A percentile compares a stretch with the other conserved stretches of the same genome.
Conservation (phyloP, 2,888 invertebrate species). For the Drosophila lutescens region DNA sequence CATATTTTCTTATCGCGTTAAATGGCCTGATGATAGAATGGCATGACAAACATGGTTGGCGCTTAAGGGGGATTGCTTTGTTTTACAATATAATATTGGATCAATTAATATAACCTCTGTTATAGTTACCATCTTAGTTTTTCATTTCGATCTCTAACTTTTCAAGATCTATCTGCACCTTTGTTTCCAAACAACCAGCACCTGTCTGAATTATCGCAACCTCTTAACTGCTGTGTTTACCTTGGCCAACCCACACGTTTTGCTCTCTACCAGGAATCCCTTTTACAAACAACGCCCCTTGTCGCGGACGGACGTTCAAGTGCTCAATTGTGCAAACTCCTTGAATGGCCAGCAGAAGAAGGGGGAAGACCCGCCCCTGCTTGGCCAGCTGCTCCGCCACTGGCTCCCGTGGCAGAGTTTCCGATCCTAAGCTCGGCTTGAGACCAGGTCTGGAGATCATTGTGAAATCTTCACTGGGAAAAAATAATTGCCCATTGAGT, state of each 20-base stretch:
- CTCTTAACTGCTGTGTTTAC: constrained; percentile 43
- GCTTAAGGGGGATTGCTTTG: constrained; percentile 6
- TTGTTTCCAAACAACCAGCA: constrained; percentile 4
- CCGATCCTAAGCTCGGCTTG: constrained; percentile 33
- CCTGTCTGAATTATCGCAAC: constrained; percentile 33
- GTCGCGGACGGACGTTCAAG: constrained; percentile 59
- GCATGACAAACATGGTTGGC: constrained; percentile 47
- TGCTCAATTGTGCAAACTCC: constrained; percentile 72
- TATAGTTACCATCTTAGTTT: background rate
- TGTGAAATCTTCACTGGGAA: background rate
- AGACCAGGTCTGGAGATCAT: constrained; percentile 18
- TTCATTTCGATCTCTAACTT: background rate
- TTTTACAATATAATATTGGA: background rate
- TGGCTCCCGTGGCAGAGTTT: constrained; percentile 24
- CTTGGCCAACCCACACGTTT: constrained; percentile 41
- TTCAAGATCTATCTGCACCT: background rate
- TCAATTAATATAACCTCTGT: background rate
- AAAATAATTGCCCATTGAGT: background rate
- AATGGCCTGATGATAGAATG: constrained; percentile 51
- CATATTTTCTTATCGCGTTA: constrained; percentile 72
- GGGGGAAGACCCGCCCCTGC: constrained; percentile 25
- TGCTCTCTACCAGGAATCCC: constrained; percentile 44
- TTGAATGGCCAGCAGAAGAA: constrained; percentile 40
- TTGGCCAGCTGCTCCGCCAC: constrained; percentile 32
- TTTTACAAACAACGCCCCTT: constrained; percentile 56